Evolutionary conservation across 1,140 invertebrate genomes (phyloP).

Genomic region (Doryteuthis pealeii): DNA sequence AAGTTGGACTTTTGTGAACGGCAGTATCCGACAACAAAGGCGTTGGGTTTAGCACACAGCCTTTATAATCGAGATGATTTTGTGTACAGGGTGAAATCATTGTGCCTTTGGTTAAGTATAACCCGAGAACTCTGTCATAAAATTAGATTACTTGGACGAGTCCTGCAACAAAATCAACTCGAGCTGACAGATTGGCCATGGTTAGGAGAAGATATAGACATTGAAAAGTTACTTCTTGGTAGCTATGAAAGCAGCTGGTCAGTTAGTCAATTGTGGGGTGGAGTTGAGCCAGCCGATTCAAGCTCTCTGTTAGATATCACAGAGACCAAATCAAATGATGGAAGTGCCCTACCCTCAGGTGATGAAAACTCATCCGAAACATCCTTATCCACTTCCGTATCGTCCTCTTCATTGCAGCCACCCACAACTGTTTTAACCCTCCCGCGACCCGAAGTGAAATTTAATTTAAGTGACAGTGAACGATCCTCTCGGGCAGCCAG

Average conservation of each 20-base stretch:
- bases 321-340: slow-evolving; percentile 19
- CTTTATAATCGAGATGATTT: slow-evolving; percentile 72
- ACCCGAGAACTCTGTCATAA: slow-evolving; percentile 80
- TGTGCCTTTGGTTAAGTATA: slow-evolving; percentile 90
- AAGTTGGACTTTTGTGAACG: slow-evolving; percentile 75
- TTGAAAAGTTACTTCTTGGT: not conserved
- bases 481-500: slow-evolving; percentile 12
- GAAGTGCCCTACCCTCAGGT: not conserved
- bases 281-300: slow-evolving; percentile 11
- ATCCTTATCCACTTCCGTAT: not conserved
- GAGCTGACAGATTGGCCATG: slow-evolving; percentile 57
- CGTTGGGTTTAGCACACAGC: slow-evolving; percentile 74
- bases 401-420: slow-evolving; percentile 4
- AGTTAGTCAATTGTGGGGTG: slow-evolving; percentile 34
- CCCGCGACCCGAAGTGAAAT: slow-evolving; percentile 18
- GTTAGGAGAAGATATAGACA: slow-evolving; percentile 19
- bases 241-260: slow-evolving; percentile 21
- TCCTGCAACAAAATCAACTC: slow-evolving; percentile 66
- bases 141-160: slow-evolving; percentile 75
- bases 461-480: slow-evolving; percentile 17
- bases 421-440: slow-evolving; percentile 22
- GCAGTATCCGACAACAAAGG: slow-evolving; percentile 81
- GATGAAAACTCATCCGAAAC: slow-evolving; percentile 8
- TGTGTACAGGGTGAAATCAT: slow-evolving; percentile 71
- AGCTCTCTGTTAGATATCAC: slow-evolving; percentile 13